Conservation (phyloP, 1,140 invertebrate genomes). For the Drosophila novamexicana region DNA sequence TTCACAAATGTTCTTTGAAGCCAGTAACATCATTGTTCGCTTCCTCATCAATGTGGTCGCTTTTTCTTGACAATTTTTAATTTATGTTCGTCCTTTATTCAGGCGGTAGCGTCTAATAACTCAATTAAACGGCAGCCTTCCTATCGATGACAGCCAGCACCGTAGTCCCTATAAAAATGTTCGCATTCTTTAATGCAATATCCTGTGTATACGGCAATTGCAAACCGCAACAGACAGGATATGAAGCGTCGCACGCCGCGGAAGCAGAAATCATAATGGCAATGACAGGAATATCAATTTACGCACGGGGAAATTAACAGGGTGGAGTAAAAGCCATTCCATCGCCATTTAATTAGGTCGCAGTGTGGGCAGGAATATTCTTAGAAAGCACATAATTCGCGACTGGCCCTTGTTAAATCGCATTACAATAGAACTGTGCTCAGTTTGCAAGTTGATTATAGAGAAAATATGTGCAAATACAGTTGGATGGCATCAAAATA, state of each 20-base stretch:
- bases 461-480: no score
- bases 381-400: slow-evolving; percentile 18
- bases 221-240: slow-evolving; percentile 69
- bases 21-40: slow-evolving; percentile 39
- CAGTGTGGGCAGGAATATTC: slow-evolving; percentile 18
- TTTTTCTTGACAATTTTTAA: slow-evolving; percentile 37
- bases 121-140: slow-evolving; percentile 67
- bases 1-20: slow-evolving; percentile 66
- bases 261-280: slow-evolving; percentile 73
- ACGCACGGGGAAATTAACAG: slow-evolving; percentile 47
- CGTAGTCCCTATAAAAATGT: slow-evolving; percentile 71
- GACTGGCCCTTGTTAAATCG: not conserved
- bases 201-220: slow-evolving; percentile 58
- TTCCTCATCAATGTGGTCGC: slow-evolving; percentile 18
- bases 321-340: slow-evolving; percentile 24
- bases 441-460: not conserved
- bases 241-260: slow-evolving; percentile 45
- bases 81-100: slow-evolving; percentile 45
- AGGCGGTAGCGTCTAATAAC: slow-evolving; percentile 62
- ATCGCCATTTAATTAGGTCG: slow-evolving; percentile 63
- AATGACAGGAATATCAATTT: slow-evolving; percentile 81
- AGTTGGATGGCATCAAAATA: not conserved
- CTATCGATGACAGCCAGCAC: slow-evolving; percentile 57
- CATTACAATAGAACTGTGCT: not conserved
- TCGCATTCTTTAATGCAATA: slow-evolving; percentile 75